Evolutionary conservation across 1,140 invertebrate genomes (phyloP).

Genomic region (Monochamus saltuarius): DNA sequence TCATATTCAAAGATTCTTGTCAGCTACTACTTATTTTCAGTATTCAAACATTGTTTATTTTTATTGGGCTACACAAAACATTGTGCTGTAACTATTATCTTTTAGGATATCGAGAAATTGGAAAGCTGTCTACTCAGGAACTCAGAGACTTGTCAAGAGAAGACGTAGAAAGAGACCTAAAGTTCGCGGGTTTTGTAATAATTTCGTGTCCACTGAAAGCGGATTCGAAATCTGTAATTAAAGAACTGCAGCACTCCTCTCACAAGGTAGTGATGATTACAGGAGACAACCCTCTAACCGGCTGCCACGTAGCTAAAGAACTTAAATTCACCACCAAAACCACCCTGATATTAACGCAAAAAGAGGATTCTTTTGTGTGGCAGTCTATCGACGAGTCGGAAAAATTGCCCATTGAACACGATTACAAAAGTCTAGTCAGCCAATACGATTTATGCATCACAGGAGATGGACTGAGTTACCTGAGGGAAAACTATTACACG

Average conservation of each 20-base stretch:
- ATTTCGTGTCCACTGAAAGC: slow-evolving; percentile 97
- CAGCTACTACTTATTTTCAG: too few species aligned
- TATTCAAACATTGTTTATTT: too few species aligned
- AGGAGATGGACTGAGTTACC: slow-evolving; percentile 81
- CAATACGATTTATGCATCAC: slow-evolving; percentile 90
- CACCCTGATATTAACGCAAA: slow-evolving; percentile 72
- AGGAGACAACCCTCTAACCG: slow-evolving; percentile 97
- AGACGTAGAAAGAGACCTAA: slow-evolving; percentile 82
- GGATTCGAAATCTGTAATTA: slow-evolving; percentile 91
- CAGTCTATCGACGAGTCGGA: slow-evolving; percentile 76
- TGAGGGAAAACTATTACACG: slow-evolving; percentile 64
- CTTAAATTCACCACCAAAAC: slow-evolving; percentile 82
- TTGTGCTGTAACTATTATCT: not conserved
- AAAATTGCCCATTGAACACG: slow-evolving; percentile 59
- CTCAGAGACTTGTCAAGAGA: slow-evolving; percentile 80
- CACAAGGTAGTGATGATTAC: slow-evolving; percentile 99
- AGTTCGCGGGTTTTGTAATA: slow-evolving; percentile 97
- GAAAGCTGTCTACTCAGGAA: slow-evolving; percentile 68
- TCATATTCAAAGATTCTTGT: too few species aligned
- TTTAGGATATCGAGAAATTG: slow-evolving; percentile 81
- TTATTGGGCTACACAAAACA: too few species aligned
- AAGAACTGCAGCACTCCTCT: slow-evolving; percentile 88
- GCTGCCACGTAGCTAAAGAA: slow-evolving; percentile 97
- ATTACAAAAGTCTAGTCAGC: slow-evolving; percentile 32
- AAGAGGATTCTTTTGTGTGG: slow-evolving; percentile 69